Percentiles rank a stretch among this genome's conserved stretches.
These are phyloP conservation scores for Oscheius sp. DNA, from an alignment of 2,888 invertebrate species.

Conservation along the genomic window DNA sequence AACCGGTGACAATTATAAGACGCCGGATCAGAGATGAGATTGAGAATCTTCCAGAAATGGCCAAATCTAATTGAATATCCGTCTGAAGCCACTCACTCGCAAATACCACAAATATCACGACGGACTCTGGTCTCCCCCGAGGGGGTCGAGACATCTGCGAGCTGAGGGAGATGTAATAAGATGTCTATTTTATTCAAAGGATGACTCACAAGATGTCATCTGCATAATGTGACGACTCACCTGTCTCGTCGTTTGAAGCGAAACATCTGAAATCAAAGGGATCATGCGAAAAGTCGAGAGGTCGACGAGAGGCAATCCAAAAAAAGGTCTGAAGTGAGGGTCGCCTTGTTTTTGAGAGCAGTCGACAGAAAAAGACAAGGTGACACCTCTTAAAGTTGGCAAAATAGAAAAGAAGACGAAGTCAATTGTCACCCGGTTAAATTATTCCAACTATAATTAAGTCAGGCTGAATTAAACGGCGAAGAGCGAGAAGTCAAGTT, in stretches of 20 bases:
- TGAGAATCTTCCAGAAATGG: conserved; percentile 6
- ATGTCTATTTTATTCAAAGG: background rate
- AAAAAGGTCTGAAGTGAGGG: background rate
- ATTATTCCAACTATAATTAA: background rate
- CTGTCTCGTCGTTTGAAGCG: conserved; percentile 17
- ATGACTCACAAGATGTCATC: background rate
- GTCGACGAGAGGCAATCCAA: background rate
- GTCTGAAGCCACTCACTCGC: background rate
- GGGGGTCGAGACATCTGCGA: background rate
- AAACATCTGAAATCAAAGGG: conserved; percentile 6
- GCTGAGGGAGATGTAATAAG: conserved; percentile 5
- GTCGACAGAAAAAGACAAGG: background rate
- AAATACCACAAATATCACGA: conserved; percentile 2
- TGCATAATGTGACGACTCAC: background rate
- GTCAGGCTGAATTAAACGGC: background rate
- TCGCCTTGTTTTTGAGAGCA: background rate
- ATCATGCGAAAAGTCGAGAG: background rate
- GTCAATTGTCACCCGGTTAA: background rate
- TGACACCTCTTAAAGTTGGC: background rate
- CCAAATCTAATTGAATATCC: conserved; percentile 24
- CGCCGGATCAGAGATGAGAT: background rate
- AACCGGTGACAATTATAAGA: background rate
- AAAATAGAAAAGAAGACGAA: background rate
- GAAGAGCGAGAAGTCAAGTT: too few relatives aligned
- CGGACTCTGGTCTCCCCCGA: background rate